Evolutionary conservation across 2,888 invertebrate genomes (phyloP), one percentile per base, ranked within the genome.

Genomic region (Cephus pulcher): DNA sequence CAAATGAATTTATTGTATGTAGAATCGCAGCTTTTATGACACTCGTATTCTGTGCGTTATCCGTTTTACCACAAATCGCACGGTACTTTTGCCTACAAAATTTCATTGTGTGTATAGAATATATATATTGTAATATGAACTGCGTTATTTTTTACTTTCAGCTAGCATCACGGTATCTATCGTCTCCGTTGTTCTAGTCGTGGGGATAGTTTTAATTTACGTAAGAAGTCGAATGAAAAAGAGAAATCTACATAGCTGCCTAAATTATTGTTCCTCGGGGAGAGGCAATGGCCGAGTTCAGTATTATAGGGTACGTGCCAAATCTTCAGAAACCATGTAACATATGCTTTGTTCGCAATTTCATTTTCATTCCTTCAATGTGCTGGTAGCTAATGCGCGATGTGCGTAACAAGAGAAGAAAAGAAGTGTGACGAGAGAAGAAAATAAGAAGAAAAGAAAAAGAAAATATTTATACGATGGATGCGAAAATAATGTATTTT

Each of bases 251-350:
- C 84, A 84, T n/a, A 78, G 81, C 23, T 86, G 84, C 75, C 78
- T 82, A 70, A 84, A 83, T 73, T 83, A 83, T 9, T 78, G 82
- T 68, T 78, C 79, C 12, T 82, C 83, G n/a, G 83, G 85, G 34
- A 83, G 84, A 75, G 78, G 83, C 68, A 81, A 82, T 73, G 84
- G 86, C 71, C 84, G 87, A 3, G 89, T 89, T 69, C 86, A 88
- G 69, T 90, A 90, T 79, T 88, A 87, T 75, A 87, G 88, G 84
- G 90, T 90, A 83, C 32, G 87, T 80, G 74, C 76, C 30, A 11
- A 69, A 23, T 68, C 32, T 71, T 75, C 33, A 33, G 37, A 56
- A 40, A 30, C 69, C n/a, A 33, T 15, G 30, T 37, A 75, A 15
- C 30, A 34, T 15, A 34, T 15, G 74, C 69, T 74, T 69, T 73